phyloP scores from a whole-genome alignment of 53 echinoderm and acorn worm genomes.

The Echinometra lucunter region DNA sequence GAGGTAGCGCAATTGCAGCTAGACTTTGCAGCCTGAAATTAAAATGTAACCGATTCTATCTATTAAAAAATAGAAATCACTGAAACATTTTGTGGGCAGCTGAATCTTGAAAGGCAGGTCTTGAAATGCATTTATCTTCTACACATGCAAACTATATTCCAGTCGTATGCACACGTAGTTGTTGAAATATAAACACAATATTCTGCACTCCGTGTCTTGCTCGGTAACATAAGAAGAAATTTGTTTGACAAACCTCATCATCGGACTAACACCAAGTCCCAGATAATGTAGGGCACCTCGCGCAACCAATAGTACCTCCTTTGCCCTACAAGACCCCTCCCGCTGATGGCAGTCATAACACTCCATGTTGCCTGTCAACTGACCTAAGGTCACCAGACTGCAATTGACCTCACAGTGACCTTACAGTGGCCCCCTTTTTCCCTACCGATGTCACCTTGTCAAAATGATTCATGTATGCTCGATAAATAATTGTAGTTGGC shows the following conservation, averaged over 20 bases:
- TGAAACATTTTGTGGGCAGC: too few species aligned
- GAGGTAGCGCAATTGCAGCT: too few species aligned
- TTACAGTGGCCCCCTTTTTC: neutral
- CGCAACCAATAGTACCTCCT: too few species aligned
- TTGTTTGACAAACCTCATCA: neutral
- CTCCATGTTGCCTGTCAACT: slow-evolving; percentile 40
- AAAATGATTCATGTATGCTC: slow-evolving; percentile 11
- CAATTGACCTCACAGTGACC: slow-evolving; percentile 56
- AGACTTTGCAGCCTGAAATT: neutral
- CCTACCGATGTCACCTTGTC: slow-evolving; percentile 35
- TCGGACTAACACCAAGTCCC: neutral
- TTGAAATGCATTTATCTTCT: too few species aligned
- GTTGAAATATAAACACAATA: too few species aligned
- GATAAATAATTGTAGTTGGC: slow-evolving; percentile 33
- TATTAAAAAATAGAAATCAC: too few species aligned
- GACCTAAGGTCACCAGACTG: slow-evolving; percentile 54
- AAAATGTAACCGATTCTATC: neutral
- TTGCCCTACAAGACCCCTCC: neutral
- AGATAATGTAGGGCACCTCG: neutral
- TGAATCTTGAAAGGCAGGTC: too few species aligned
- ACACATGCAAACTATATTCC: too few species aligned
- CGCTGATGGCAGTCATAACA: slow-evolving; percentile 37
- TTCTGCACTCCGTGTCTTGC: neutral
- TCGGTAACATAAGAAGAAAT: neutral
- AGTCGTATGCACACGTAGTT: too few species aligned